Evolutionary conservation across 2,888 invertebrate genomes (phyloP).

Genomic region (Conus canariensis): DNA sequence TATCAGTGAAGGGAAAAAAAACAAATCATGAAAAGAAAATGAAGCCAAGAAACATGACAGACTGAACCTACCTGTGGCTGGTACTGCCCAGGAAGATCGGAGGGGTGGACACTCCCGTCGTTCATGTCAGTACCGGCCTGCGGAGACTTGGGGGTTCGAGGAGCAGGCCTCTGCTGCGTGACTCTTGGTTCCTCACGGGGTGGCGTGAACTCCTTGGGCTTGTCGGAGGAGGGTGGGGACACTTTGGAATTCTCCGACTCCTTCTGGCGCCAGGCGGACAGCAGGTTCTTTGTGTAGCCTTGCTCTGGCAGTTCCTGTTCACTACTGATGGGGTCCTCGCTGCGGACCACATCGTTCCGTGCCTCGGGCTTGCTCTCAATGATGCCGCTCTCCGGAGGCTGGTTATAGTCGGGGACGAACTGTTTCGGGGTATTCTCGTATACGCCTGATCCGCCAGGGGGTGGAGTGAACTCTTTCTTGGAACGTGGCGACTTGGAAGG

Average conservation of each 20-base stretch:
- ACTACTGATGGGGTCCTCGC: constrained; percentile 64
- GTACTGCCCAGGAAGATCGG: constrained; percentile 70
- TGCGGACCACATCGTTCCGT: constrained; percentile 79
- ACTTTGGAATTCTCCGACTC: constrained; percentile 78
- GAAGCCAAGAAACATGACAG: no score
- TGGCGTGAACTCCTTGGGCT: constrained; percentile 71
- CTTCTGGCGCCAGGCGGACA: constrained; percentile 93
- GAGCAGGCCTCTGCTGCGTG: constrained; percentile 46
- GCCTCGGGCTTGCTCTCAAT: constrained; percentile 68
- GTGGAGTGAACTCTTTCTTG: constrained; percentile 66
- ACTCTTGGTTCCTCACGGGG: constrained; percentile 66
- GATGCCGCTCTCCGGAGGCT: constrained; percentile 60
- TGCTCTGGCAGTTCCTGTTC: constrained; percentile 77
- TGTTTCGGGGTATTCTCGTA: constrained; percentile 66
- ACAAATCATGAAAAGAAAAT: no score
- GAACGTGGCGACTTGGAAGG: constrained; percentile 49
- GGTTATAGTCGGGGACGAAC: constrained; percentile 54
- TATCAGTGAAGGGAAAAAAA: no score
- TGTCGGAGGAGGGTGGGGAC: constrained; percentile 61
- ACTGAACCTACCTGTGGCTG: constrained; percentile 55
- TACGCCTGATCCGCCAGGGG: constrained; percentile 62
- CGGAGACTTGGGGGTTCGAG: constrained; percentile 67
- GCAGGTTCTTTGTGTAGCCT: constrained; percentile 90
- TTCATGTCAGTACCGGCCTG: constrained; percentile 51
- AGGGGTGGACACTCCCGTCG: constrained; percentile 65